These are phyloP conservation scores for Protodeltote pygarga DNA, from an alignment of 2,888 invertebrate genomes.

Conservation along the genomic window DNA sequence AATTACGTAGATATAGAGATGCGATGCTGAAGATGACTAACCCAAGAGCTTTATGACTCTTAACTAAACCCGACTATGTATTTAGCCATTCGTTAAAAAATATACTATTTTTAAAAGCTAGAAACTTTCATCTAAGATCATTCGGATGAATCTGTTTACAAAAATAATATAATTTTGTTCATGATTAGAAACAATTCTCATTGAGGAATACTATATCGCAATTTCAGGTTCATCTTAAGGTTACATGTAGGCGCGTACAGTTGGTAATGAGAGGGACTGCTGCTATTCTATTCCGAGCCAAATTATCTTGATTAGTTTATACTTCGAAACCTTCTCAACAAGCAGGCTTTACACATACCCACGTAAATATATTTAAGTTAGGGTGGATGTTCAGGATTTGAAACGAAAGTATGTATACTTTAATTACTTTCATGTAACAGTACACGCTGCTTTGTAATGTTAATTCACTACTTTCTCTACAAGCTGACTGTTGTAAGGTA, in stretches of 20 bases:
- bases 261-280: slow-evolving; percentile 22
- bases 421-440: slow-evolving; percentile 25
- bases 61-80: too few relatives aligned
- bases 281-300: slow-evolving; percentile 34
- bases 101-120: neutral
- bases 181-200: slow-evolving; percentile 32
- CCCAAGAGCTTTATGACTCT: neutral
- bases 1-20: slow-evolving; percentile 24
- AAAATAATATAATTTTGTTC: slow-evolving; percentile 22
- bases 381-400: slow-evolving; percentile 7
- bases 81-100: too few relatives aligned
- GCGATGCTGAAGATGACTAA: slow-evolving; percentile 25
- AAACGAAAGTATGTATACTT: slow-evolving; percentile 16
- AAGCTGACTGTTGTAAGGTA: neutral
- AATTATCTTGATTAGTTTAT: slow-evolving; percentile 45
- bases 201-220: slow-evolving; percentile 36
- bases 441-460: slow-evolving; percentile 10
- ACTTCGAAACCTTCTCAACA: slow-evolving; percentile 10
- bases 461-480: slow-evolving; percentile 17
- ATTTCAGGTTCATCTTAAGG: slow-evolving; percentile 19
- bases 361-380: slow-evolving; percentile 26
- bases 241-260: slow-evolving; percentile 20
- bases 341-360: slow-evolving; percentile 9
- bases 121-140: neutral
- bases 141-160: slow-evolving; percentile 8